Percentiles rank a stretch among this genome's conserved stretches.
Evolutionary conservation across 2,797 vertebrate genomes (phyloP).

Genomic region (Sebastes taczanowskii): DNA sequence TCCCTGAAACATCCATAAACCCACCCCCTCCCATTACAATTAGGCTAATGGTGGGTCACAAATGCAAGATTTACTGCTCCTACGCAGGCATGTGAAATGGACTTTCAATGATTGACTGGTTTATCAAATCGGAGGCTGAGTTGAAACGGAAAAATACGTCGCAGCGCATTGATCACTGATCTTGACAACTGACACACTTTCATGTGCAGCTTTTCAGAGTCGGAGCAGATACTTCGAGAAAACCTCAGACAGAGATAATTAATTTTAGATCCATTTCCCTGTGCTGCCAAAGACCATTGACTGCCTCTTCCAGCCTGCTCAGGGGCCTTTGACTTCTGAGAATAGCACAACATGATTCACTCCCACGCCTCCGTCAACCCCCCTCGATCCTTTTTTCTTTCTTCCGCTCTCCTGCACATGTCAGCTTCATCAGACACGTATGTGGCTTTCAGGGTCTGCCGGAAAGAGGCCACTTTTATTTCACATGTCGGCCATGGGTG

Average conservation of each 20-base stretch:
- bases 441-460: constrained; percentile 44
- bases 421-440: constrained; percentile 45
- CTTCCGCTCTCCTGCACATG: constrained; percentile 58
- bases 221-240: constrained; percentile 4
- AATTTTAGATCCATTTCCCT: constrained; percentile 57
- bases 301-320: constrained; percentile 24
- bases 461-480: not conserved
- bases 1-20: constrained; percentile 20
- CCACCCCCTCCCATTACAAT: constrained; percentile 31
- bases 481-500: constrained; percentile 19
- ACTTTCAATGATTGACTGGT: constrained; percentile 1
- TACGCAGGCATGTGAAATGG: not conserved
- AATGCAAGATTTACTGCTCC: constrained; percentile 32
- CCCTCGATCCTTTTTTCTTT: not conserved
- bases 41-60: constrained; percentile 50
- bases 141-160: not conserved
- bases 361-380: constrained; percentile 32
- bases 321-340: constrained; percentile 49
- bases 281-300: constrained; percentile 37
- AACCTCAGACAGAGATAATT: constrained; percentile 42
- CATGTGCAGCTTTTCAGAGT: not conserved
- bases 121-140: constrained; percentile 11
- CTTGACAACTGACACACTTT: constrained; percentile 22
- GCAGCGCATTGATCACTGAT: constrained; percentile 26
- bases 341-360: constrained; percentile 56